phyloP scores from a whole-genome alignment of 2,888 invertebrate genomes.

The Augiades crinisus region DNA sequence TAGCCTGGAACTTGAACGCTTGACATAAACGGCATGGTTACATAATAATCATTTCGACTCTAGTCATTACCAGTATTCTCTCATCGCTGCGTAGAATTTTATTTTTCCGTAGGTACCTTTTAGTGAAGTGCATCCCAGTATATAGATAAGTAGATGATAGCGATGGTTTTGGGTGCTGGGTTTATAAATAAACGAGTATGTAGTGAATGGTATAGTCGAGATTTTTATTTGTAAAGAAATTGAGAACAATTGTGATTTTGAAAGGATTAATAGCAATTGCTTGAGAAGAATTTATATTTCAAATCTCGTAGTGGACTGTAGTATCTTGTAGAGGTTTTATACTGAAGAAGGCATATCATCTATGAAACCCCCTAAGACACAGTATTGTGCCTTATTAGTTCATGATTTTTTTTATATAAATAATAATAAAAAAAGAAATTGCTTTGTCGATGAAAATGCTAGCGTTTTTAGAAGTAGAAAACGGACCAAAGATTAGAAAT shows the following conservation, averaged over 20 bases:
- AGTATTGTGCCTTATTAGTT: constrained; percentile 71
- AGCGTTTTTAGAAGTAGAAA: constrained; percentile 53
- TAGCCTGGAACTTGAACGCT: constrained; percentile 5
- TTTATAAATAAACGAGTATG: constrained; percentile 41
- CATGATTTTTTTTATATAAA: constrained; percentile 44
- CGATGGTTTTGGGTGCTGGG: constrained; percentile 69
- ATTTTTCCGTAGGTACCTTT: constrained; percentile 48
- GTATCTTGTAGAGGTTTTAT: constrained; percentile 46
- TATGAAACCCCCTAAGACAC: constrained; percentile 61
- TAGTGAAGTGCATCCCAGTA: constrained; percentile 78
- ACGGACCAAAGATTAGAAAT: constrained; percentile 70
- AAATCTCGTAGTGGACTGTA: constrained; percentile 56
- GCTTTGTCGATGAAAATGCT: constrained; percentile 44
- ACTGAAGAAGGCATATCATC: constrained; percentile 61
- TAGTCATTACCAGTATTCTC: constrained; percentile 51
- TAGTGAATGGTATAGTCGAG: constrained; percentile 52
- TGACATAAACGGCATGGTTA: constrained; percentile 17
- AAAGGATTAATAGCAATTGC: constrained; percentile 41
- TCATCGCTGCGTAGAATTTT: constrained; percentile 52
- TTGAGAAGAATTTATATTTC: constrained; percentile 50
- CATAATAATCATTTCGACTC: constrained; percentile 21
- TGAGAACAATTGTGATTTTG: constrained; percentile 44
- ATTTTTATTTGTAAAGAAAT: constrained; percentile 35
- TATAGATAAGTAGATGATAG: constrained; percentile 64
- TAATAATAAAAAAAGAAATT: constrained; percentile 30